Evolutionary conservation across 2,113 vertebrate genomes (phyloP), one percentile per base, ranked within the genome.

Genomic region (Phycodurus eques): DNA sequence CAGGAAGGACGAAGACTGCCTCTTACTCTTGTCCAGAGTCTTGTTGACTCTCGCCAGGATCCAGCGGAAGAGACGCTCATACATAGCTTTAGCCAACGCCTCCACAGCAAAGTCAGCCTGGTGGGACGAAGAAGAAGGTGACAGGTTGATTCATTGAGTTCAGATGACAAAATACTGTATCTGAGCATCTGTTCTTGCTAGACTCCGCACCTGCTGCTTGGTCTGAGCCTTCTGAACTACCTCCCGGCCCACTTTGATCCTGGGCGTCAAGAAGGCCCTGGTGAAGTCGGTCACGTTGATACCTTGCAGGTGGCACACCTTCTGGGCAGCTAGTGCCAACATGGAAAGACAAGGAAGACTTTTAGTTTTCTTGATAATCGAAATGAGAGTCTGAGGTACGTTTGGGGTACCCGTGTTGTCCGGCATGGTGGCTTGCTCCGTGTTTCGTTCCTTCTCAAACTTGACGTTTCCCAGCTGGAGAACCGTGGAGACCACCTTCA

Each of bases 171-270:
- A 5, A 10, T 59, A 5, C 5, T 14, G 4, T 61, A 15, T 35
- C 7, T 17, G 14, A 14, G 59, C 2, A 7, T 61, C 31, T 3
- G 44, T 33, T 67, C 49, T 9, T 54, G 27, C 43, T 35, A 8
- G 51, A 39, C 27, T 33, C 11, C 8, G 65, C 71, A 98, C 97
- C 95, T 99, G 97, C 76, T 98, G 96, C 85, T 99, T 99, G 66
- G 96, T 99, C 91, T 99, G 97, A 5, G 96, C 96, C 88, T 98
- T 98, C 92, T 99, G 97, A 14, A 99, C 96, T 57, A 97, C 92
- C 43, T 99, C 97, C 64, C 97, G 83, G 44, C 96, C 97, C 1
- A 99, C 97, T 88, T 99, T 99, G 85, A 99, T 99, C 17, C 96
- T 90, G 8, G 97, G 97, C 0, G 94, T 97, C 63, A 99, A 94